phyloP scores from a whole-genome alignment of 2,888 invertebrate genomes.

The Tortricodes alternella region DNA sequence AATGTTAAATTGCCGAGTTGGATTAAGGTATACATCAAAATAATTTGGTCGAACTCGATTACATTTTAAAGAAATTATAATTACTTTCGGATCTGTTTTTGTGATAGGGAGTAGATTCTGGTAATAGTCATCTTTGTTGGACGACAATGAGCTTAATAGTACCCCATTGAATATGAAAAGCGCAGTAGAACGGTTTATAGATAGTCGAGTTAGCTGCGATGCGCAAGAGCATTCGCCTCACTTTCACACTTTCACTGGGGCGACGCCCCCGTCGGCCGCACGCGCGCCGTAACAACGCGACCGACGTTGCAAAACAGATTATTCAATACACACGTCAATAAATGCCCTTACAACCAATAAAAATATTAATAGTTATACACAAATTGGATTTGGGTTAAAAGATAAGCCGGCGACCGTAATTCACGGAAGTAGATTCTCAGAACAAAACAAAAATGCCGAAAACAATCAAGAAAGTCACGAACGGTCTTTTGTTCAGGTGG shows the following conservation, averaged over 20 bases:
- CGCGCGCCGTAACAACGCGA: constrained; percentile 50
- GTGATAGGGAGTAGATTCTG: neutral
- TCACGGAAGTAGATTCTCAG: constrained; percentile 33
- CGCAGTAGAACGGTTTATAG: constrained; percentile 35
- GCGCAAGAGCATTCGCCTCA: constrained; percentile 73
- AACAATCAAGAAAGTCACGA: constrained; percentile 51
- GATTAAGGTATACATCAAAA: no score
- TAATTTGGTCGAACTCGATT: neutral
- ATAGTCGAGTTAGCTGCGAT: constrained; percentile 39
- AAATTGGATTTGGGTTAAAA: constrained; percentile 1
- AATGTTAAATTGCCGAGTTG: no score
- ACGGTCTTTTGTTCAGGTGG: constrained; percentile 43
- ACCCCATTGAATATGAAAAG: constrained; percentile 44
- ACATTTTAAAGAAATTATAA: neutral
- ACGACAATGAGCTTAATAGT: constrained; percentile 36
- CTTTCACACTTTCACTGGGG: constrained; percentile 82
- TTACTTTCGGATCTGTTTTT: neutral
- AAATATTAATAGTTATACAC: constrained; percentile 4
- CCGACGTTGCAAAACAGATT: constrained; percentile 72
- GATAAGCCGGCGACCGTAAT: neutral
- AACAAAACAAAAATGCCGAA: constrained; percentile 43
- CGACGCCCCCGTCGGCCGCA: constrained; percentile 67
- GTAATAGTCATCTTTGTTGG: constrained; percentile 1
- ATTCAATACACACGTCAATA: constrained; percentile 56
- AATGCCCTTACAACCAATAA: constrained; percentile 15